These are phyloP conservation scores for Phoeniculus purpureus DNA, from an alignment of 2,797 vertebrate species.

Conservation along the genomic window DNA sequence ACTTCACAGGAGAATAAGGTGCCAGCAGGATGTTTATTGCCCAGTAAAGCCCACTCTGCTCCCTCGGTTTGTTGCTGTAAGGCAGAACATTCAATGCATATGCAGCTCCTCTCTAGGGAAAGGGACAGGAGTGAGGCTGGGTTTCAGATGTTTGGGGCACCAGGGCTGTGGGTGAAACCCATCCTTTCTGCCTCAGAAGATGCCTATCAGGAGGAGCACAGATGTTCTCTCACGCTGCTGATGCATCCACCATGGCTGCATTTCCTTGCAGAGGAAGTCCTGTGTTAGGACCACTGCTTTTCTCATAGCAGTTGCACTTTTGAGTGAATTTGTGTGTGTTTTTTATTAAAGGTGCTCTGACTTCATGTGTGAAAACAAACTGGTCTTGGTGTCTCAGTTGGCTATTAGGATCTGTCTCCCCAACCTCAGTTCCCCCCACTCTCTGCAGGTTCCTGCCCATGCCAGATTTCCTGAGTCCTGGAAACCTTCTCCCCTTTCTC, in stretches of 20 bases:
- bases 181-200: neutral
- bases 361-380: neutral
- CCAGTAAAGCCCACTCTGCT: constrained; percentile 10
- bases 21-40: constrained; percentile 1
- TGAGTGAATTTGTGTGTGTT: neutral
- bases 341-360: neutral
- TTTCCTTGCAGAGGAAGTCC: neutral
- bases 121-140: neutral
- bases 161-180: neutral
- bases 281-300: neutral
- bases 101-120: neutral
- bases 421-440: neutral
- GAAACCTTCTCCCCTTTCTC: neutral
- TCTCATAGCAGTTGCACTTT: neutral
- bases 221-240: neutral
- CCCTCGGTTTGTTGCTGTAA: neutral
- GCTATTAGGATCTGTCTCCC: neutral
- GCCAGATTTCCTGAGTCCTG: neutral
- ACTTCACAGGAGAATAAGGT: neutral
- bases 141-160: neutral
- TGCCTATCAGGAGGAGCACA: neutral
- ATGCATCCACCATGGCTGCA: neutral
- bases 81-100: neutral
- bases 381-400: neutral
- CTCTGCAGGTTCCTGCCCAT: neutral